phyloP scores from a whole-genome alignment of 2,888 invertebrate genomes.

The Peribatodes rhomboidaria region DNA sequence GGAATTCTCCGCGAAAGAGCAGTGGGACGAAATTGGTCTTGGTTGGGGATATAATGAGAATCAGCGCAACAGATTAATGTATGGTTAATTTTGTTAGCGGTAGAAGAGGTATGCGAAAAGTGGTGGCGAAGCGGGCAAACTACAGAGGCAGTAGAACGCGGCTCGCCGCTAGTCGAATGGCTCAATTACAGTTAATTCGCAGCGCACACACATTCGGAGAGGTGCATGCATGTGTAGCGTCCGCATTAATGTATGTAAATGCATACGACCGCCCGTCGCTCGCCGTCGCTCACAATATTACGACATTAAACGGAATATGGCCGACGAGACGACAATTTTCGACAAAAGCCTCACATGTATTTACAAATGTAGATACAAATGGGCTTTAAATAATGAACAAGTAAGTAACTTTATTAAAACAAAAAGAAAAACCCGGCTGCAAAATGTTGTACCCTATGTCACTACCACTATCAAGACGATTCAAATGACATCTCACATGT shows the following conservation, averaged over 20 bases:
- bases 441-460: no score
- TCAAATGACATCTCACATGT: no score
- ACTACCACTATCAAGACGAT: no score
- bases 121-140: slow-evolving; percentile 64
- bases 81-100: slow-evolving; percentile 54
- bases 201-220: slow-evolving; percentile 82
- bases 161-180: slow-evolving; percentile 80
- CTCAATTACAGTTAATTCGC: slow-evolving; percentile 86
- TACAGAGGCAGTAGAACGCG: slow-evolving; percentile 72
- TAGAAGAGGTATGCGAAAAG: slow-evolving; percentile 48
- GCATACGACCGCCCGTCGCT: slow-evolving; percentile 82
- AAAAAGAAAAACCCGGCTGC: no score
- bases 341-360: slow-evolving; percentile 76
- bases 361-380: slow-evolving; percentile 73
- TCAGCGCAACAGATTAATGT: slow-evolving; percentile 44
- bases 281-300: slow-evolving; percentile 83
- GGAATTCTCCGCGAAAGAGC: slow-evolving; percentile 38
- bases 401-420: no score
- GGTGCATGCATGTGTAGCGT: slow-evolving; percentile 81
- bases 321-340: slow-evolving; percentile 81
- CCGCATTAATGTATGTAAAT: slow-evolving; percentile 85
- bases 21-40: slow-evolving; percentile 26
- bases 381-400: no score
- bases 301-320: slow-evolving; percentile 84
- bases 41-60: slow-evolving; percentile 26